These are phyloP conservation scores for Troilus luridus DNA, from an alignment of 2,888 invertebrate genomes.

Conservation along the genomic window DNA sequence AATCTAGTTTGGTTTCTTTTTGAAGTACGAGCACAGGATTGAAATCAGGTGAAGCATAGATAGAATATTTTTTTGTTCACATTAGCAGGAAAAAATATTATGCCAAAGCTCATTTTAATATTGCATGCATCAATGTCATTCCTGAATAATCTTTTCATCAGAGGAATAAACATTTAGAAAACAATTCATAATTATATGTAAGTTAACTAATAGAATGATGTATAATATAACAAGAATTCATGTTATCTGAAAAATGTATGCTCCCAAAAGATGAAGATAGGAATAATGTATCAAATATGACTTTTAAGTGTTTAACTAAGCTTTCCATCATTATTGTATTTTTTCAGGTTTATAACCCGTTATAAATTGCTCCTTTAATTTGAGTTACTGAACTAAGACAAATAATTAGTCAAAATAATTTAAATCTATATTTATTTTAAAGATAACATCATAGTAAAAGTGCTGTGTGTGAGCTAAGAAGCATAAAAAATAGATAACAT, in stretches of 20 bases:
- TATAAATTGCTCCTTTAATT: background rate
- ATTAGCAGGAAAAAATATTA: background rate
- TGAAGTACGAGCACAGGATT: background rate
- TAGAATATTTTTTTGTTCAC: background rate
- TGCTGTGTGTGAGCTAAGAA: constrained; percentile 52
- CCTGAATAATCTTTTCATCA: background rate
- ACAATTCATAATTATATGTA: background rate
- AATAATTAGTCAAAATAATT: background rate
- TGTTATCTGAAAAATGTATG: background rate
- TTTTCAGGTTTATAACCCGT: background rate
- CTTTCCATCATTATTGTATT: background rate
- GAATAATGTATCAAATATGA: background rate
- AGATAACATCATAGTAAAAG: background rate
- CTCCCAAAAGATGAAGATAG: background rate
- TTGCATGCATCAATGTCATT: background rate
- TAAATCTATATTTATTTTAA: constrained; percentile 5
- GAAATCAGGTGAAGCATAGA: background rate
- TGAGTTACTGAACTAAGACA: background rate
- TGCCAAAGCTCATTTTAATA: background rate
- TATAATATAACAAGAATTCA: background rate
- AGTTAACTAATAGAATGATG: background rate
- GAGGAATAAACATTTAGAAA: background rate
- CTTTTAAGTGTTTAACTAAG: background rate
- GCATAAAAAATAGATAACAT: constrained; percentile 20
- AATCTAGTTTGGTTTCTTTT: background rate